phyloP scores from a whole-genome alignment of 2,888 invertebrate species.

The Kryphioiulus occultus region DNA sequence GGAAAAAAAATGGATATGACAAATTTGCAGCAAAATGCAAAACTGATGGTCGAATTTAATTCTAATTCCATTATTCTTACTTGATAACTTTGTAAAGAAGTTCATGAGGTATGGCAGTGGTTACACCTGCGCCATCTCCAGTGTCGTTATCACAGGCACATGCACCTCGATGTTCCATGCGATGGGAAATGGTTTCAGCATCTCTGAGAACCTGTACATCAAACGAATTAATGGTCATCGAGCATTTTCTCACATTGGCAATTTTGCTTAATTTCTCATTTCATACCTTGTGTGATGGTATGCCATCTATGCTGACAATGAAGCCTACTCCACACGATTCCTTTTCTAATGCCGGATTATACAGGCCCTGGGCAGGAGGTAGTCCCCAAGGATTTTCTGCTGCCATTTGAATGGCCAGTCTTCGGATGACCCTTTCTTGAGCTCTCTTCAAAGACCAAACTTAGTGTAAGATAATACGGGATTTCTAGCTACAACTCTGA shows the following conservation, averaged over 20 bases:
- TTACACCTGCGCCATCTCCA: conserved; percentile 97
- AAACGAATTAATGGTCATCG: conserved; percentile 57
- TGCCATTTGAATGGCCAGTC: conserved; percentile 48
- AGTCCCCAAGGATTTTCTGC: conserved; percentile 45
- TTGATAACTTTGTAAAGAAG: conserved; percentile 86
- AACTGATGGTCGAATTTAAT: background rate
- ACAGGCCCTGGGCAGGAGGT: conserved; percentile 72
- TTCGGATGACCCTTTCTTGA: background rate
- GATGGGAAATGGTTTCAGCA: conserved; percentile 91
- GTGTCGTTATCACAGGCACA: conserved; percentile 99
- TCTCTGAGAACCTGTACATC: conserved; percentile 85
- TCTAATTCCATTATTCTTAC: conserved; percentile 64
- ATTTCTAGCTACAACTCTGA: background rate
- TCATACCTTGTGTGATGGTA: conserved; percentile 79
- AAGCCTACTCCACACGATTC: conserved; percentile 99
- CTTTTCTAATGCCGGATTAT: conserved; percentile 93
- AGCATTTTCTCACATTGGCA: background rate
- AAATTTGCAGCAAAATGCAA: too few relatives aligned
- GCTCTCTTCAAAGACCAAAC: background rate
- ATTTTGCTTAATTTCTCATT: background rate
- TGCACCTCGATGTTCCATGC: conserved; percentile 99
- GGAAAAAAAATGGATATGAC: conserved; percentile 57
- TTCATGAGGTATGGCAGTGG: conserved; percentile 95
- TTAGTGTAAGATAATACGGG: background rate
- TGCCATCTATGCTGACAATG: conserved; percentile 97